Base-by-base conservation (phyloP, 2,888 invertebrate species). In the Criorhina ranunculi region DNA sequence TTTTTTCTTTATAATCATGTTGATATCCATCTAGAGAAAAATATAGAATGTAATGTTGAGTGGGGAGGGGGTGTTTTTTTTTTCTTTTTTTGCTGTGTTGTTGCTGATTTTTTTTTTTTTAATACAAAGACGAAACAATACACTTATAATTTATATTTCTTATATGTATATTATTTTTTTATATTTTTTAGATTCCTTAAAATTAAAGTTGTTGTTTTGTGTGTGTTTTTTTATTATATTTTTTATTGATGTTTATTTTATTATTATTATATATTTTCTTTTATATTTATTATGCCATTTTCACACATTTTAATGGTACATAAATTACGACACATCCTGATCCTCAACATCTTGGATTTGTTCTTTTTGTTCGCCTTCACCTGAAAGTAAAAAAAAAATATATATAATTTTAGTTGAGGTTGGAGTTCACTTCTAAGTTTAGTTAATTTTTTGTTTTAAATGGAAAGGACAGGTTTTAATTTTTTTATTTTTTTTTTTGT, bases 311-410 rank as follows among this genome's bases (percentile, higher is more conserved):
- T 90, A 90, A 89, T 90, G 89, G 91, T 91, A 90, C 90, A 91
- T 91, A 92, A 93, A 95, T 97, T 97, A 97, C 96, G 97, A 97
- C 93, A 97, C 97, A 93, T 98, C 98, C 93, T 98, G 97, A 93
- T 97, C 97, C 93, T 98, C 98, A 91, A 95, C 96, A 93, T 98
- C 98, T 93, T 97, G 97, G 92, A 97, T 94, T 93, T 96, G 95
- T 93, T 96, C 97, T 93, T 97, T 97, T 91, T 96, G 96, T 93
- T 98, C 97, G 88, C 96, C 95, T 92, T 97, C 97, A 91, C 96
- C 97, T 96, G 93, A 35, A 93, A 93, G 82, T 24, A 85, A 88
- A 87, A 75, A 59, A 67, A 78, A 76, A 33, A 60, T 19, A 44
- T n/a, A n/a, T n/a, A 24, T 15, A 7, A 46, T 31, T 24, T 49